Evolutionary conservation across 2,888 invertebrate genomes (phyloP).

Genomic region (Criorhina ranunculi): DNA sequence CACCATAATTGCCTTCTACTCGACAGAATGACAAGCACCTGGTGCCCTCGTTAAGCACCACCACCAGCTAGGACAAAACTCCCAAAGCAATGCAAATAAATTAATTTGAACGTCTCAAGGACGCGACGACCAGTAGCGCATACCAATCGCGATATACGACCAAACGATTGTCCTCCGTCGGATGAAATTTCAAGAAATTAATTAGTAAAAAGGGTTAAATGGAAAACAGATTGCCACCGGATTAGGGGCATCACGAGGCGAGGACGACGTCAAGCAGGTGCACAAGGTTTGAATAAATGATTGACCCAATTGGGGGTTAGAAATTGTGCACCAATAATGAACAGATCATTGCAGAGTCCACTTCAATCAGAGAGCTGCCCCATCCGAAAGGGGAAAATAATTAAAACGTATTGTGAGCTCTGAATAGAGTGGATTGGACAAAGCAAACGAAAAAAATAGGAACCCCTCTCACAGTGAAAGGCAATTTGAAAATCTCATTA

Average conservation of each 20-base stretch:
- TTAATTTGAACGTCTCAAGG: conserved; percentile 72
- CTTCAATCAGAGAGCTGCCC: conserved; percentile 11
- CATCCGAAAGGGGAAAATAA: conserved; percentile 33
- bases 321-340: conserved; percentile 58
- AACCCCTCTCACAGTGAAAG: background rate
- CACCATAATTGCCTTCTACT: conserved; percentile 59
- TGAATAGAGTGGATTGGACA: background rate
- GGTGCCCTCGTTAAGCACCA: background rate
- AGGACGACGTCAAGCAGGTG: background rate
- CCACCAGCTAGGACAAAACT: conserved; percentile 19
- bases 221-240: conserved; percentile 51
- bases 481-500: conserved; percentile 53
- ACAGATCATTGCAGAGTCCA: conserved; percentile 45
- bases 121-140: conserved; percentile 43
- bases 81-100: conserved; percentile 64
- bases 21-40: conserved; percentile 54
- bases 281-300: conserved; percentile 60
- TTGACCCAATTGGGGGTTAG: conserved; percentile 35
- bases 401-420: conserved; percentile 56
- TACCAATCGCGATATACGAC: conserved; percentile 34
- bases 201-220: conserved; percentile 69
- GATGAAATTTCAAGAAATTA: conserved; percentile 65
- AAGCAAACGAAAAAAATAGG: background rate
- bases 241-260: conserved; percentile 15
- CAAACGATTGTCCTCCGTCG: background rate